A percentile compares a stretch with the other conserved stretches of the same genome.
Evolutionary conservation across 1,140 invertebrate genomes (phyloP).

Genomic region (Dinoponera quadriceps): DNA sequence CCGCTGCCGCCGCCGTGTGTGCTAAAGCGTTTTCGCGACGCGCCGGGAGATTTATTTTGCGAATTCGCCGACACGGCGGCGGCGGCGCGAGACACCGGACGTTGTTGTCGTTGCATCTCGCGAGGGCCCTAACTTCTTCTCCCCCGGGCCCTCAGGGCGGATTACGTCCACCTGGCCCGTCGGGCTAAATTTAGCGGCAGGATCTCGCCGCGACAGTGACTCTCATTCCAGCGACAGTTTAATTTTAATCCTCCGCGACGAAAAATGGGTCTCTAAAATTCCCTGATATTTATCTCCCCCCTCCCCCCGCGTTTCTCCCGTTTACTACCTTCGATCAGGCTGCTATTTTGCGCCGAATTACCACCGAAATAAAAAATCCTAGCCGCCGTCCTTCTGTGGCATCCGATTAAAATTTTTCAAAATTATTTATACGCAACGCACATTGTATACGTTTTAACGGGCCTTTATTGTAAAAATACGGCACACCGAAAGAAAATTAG

Average conservation of each 20-base stretch:
- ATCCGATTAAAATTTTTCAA: too few relatives aligned
- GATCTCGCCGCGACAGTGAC: slow-evolving; percentile 29
- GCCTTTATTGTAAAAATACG: too few relatives aligned
- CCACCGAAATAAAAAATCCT: too few relatives aligned
- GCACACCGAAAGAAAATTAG: too few relatives aligned
- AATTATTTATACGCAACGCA: too few relatives aligned
- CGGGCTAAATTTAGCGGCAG: slow-evolving; percentile 65
- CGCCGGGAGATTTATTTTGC: slow-evolving; percentile 64
- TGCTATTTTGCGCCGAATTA: too few relatives aligned
- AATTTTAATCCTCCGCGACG: slow-evolving; percentile 4
- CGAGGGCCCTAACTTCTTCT: slow-evolving; percentile 36
- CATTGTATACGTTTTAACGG: too few relatives aligned
- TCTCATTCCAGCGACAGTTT: background rate
- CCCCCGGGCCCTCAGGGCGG: slow-evolving; percentile 26
- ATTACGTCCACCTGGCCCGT: slow-evolving; percentile 35
- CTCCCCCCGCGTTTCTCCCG: background rate
- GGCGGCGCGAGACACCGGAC: background rate
- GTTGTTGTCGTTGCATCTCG: background rate
- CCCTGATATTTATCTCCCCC: background rate
- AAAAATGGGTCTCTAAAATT: background rate
- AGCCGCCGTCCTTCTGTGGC: too few relatives aligned
- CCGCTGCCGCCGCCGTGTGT: background rate
- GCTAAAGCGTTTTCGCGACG: slow-evolving; percentile 54
- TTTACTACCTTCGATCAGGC: too few relatives aligned
- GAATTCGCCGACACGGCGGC: slow-evolving; percentile 47